Percentiles rank a stretch among this genome's conserved stretches.
Evolutionary conservation across 1,140 invertebrate species (phyloP).

Genomic region (Arion vulgaris): DNA sequence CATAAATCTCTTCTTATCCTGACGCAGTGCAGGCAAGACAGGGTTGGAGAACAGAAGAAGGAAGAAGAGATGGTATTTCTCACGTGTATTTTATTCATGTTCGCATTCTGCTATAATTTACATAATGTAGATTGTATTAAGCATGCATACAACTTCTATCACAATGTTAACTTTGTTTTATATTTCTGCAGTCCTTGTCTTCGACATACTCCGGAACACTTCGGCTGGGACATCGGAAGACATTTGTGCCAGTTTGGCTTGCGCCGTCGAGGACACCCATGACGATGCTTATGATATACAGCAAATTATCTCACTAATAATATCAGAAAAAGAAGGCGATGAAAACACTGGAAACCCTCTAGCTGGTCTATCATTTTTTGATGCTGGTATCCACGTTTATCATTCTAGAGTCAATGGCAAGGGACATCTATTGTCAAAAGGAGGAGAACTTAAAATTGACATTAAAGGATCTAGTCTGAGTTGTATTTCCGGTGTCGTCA

Average conservation of each 20-base stretch:
- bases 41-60: no score
- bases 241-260: not conserved
- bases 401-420: not conserved
- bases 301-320: not conserved
- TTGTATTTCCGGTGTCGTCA: not conserved
- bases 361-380: not conserved
- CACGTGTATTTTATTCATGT: no score
- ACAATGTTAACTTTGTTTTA: not conserved
- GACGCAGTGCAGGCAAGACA: no score
- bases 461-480: not conserved
- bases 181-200: not conserved
- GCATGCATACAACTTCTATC: no score
- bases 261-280: not conserved
- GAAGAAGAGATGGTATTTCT: no score
- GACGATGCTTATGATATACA: not conserved
- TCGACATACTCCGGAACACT: not conserved
- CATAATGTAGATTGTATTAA: no score
- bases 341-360: not conserved
- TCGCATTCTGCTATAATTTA: no score
- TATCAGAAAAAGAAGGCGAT: not conserved
- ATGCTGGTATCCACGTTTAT: not conserved
- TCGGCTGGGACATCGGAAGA: not conserved
- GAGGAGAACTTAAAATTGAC: not conserved
- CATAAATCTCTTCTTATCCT: no score
- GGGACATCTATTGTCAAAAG: not conserved